These are phyloP conservation scores for Porphyrio hochstetteri DNA, from an alignment of 2,113 vertebrate genomes.

Conservation along the genomic window DNA sequence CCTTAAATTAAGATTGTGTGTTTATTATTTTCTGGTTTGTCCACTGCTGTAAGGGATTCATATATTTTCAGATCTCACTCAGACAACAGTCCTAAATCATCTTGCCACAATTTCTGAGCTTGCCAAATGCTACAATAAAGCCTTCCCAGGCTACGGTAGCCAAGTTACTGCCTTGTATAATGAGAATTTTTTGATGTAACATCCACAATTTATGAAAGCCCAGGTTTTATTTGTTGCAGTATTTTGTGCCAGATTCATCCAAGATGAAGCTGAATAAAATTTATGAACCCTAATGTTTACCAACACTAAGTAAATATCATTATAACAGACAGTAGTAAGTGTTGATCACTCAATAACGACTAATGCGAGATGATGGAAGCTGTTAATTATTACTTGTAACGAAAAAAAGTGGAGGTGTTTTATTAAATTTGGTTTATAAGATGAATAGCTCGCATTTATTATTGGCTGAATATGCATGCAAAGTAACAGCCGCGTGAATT, in stretches of 20 bases:
- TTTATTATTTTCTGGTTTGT: background rate
- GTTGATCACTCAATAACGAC: background rate
- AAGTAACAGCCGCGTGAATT: background rate
- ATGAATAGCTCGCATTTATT: background rate
- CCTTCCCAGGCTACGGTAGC: background rate
- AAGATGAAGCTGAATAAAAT: background rate
- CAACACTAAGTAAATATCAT: background rate
- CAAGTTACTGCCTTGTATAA: slow-evolving; percentile 12
- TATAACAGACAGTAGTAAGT: background rate
- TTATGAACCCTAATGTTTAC: slow-evolving; percentile 15
- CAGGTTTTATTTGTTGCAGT: slow-evolving; percentile 17
- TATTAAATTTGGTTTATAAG: background rate
- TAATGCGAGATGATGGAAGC: background rate
- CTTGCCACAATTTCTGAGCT: slow-evolving; percentile 1
- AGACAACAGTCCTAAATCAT: background rate
- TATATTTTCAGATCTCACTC: background rate
- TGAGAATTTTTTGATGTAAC: background rate
- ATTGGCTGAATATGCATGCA: background rate
- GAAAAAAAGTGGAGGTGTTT: background rate
- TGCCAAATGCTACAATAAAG: slow-evolving; percentile 13
- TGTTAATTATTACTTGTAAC: background rate
- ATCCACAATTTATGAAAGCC: background rate
- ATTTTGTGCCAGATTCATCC: slow-evolving; percentile 12
- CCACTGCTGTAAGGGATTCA: background rate
- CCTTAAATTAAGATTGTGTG: background rate